Percentiles rank a stretch among this genome's conserved stretches.
phyloP scores from a whole-genome alignment of 2,113 vertebrate species.

The Oplegnathus fasciatus region DNA sequence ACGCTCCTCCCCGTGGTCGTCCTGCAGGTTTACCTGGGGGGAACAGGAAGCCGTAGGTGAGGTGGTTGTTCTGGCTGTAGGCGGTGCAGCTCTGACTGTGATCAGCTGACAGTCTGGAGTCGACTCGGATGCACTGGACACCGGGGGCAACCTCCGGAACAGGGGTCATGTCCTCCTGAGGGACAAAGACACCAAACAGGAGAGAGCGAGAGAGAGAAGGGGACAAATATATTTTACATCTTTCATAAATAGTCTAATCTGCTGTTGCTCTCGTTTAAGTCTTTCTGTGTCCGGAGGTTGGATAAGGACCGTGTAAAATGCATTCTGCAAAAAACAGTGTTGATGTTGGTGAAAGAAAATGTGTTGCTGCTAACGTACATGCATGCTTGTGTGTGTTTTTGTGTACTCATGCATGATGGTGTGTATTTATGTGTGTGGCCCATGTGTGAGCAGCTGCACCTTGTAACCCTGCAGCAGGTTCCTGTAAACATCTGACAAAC shows the following conservation, averaged over 20 bases:
- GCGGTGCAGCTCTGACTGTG: slow-evolving; percentile 90
- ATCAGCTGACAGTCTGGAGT: slow-evolving; percentile 88
- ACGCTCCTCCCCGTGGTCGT: not conserved
- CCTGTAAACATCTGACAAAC: slow-evolving; percentile 4
- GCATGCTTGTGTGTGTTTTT: not conserved
- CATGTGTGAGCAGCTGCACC: slow-evolving; percentile 8
- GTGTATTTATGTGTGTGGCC: not conserved
- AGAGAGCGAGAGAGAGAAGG: not conserved
- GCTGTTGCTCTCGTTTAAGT: not conserved
- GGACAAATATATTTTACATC: not conserved
- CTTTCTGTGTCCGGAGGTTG: not conserved
- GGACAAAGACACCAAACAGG: not conserved
- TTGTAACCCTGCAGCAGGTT: slow-evolving; percentile 28
- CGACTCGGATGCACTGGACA: slow-evolving; percentile 87
- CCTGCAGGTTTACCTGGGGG: slow-evolving; percentile 87
- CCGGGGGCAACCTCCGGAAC: slow-evolving; percentile 82
- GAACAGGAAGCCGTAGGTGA: slow-evolving; percentile 92
- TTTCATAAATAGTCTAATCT: not conserved
- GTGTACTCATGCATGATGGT: not conserved
- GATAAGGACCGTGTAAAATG: not conserved
- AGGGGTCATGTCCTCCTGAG: slow-evolving; percentile 87
- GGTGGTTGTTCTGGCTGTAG: slow-evolving; percentile 86
- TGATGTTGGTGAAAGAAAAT: not conserved
- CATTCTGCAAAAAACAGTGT: not conserved
- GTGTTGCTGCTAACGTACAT: rapidly evolving